These are phyloP conservation scores for Fopius arisanus DNA, from an alignment of 1,140 invertebrate species.

Conservation along the genomic window DNA sequence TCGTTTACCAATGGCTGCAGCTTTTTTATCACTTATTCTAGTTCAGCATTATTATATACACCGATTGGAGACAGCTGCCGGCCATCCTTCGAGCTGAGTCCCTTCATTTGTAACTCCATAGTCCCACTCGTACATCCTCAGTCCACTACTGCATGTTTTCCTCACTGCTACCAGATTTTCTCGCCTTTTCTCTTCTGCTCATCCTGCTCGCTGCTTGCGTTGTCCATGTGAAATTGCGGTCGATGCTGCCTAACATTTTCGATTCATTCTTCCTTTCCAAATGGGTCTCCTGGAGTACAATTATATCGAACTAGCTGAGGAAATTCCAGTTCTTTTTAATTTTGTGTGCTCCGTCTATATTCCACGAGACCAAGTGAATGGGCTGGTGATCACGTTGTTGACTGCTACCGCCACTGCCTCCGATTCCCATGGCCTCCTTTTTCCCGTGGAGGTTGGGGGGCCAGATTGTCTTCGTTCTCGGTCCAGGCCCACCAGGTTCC, in stretches of 20 bases:
- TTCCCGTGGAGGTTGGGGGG: neutral
- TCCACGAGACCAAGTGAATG: neutral
- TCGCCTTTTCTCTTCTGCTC: constrained; percentile 16
- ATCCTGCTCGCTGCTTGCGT: constrained; percentile 19
- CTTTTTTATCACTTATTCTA: neutral
- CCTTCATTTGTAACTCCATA: neutral
- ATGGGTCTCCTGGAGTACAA: constrained; percentile 31
- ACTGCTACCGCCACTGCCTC: neutral
- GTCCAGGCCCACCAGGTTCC: neutral
- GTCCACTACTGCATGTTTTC: neutral
- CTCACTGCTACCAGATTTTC: constrained; percentile 16
- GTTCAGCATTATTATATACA: neutral
- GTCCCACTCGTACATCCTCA: neutral
- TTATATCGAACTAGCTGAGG: constrained; percentile 24
- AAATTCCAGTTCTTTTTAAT: neutral
- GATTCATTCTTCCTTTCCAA: constrained; percentile 19
- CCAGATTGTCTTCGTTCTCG: neutral
- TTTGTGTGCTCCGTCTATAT: neutral
- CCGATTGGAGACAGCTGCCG: neutral
- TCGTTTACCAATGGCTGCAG: neutral
- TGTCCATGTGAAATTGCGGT: constrained; percentile 11
- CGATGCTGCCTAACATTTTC: neutral
- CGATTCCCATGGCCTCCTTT: neutral
- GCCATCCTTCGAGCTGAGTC: neutral
- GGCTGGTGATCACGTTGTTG: neutral